Evolutionary conservation across 2,888 invertebrate species (phyloP).

Genomic region (Conchocele bisecta): DNA sequence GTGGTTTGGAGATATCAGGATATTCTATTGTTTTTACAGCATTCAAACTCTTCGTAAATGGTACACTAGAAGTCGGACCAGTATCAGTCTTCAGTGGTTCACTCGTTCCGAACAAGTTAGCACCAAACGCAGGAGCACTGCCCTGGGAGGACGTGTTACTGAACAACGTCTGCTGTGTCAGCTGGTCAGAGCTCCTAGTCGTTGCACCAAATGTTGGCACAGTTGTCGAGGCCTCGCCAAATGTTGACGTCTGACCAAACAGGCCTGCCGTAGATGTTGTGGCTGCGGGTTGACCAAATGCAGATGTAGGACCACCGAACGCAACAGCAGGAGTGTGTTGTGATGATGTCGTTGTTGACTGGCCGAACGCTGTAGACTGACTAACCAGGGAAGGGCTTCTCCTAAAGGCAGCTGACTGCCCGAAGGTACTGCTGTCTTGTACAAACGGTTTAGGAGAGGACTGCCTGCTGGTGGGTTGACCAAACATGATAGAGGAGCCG

Average conservation of each 20-base stretch:
- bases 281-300: not conserved
- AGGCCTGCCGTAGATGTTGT: not conserved
- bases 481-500: not conserved
- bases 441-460: not conserved
- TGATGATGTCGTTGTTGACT: not conserved
- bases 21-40: no score
- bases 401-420: not conserved
- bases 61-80: no score
- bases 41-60: no score
- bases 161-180: no score
- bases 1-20: no score
- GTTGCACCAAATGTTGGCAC: no score
- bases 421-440: not conserved
- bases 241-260: not conserved
- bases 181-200: no score
- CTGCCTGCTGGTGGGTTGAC: not conserved
- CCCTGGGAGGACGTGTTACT: no score
- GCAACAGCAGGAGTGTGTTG: not conserved
- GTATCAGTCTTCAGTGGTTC: no score
- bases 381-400: not conserved
- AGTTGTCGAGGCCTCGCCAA: not conserved
- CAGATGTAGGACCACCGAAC: not conserved
- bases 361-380: not conserved
- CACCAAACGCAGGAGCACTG: no score
- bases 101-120: no score